Conservation (phyloP, 2,888 invertebrate genomes). For the Abrostola triplasia region DNA sequence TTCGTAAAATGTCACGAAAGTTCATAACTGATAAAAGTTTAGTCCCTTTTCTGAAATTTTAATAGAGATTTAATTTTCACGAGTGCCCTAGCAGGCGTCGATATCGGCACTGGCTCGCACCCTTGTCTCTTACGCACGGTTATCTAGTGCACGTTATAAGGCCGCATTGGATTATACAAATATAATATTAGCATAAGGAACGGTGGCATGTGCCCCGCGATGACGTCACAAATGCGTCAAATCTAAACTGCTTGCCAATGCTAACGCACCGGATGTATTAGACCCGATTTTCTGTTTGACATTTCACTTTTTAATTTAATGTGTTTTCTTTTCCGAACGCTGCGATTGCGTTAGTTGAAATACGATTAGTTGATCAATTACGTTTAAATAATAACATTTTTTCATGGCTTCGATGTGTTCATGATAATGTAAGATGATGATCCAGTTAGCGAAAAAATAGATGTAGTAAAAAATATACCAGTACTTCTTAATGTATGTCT, state of each 20-base stretch:
- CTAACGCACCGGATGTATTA: constrained; percentile 19
- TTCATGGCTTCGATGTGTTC: too few relatives aligned
- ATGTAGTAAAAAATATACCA: too few relatives aligned
- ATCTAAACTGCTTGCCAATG: constrained; percentile 24
- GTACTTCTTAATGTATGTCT: too few relatives aligned
- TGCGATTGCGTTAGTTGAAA: neutral
- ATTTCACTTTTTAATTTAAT: constrained; percentile 19
- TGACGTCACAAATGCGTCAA: constrained; percentile 36
- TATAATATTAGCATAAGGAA: constrained; percentile 15
- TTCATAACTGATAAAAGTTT: constrained; percentile 88
- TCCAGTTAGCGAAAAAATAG: too few relatives aligned
- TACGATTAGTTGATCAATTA: too few relatives aligned
- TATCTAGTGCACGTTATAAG: constrained; percentile 11
- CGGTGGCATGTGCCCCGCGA: constrained; percentile 11
- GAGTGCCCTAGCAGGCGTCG: constrained; percentile 70
- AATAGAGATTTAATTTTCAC: constrained; percentile 86
- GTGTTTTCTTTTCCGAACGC: constrained; percentile 13
- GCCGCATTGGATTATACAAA: constrained; percentile 14
- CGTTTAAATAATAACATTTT: too few relatives aligned
- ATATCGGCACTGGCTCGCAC: constrained; percentile 59
- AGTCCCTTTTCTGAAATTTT: constrained; percentile 85
- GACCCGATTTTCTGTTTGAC: constrained; percentile 18
- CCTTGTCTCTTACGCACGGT: constrained; percentile 26
- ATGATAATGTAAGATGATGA: too few relatives aligned
- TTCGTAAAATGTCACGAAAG: constrained; percentile 86